These are phyloP conservation scores for Ischnura elegans DNA, from an alignment of 2,888 invertebrate species.

Conservation along the genomic window DNA sequence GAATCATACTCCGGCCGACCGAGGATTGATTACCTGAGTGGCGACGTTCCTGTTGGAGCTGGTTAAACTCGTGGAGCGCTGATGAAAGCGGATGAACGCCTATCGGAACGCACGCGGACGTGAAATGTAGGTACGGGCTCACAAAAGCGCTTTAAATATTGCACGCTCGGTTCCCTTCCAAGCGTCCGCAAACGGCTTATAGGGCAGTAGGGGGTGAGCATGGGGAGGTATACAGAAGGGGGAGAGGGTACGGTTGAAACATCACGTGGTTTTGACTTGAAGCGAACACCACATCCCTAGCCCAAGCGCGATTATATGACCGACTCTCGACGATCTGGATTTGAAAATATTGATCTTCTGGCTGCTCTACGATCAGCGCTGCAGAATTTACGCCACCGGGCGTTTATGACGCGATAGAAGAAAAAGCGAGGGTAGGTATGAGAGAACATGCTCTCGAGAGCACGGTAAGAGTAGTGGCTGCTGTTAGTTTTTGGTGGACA, in stretches of 20 bases:
- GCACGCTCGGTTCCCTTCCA: neutral
- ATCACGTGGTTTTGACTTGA: too few species aligned
- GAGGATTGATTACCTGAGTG: neutral
- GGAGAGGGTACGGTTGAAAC: neutral
- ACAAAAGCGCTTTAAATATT: neutral
- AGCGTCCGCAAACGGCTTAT: neutral
- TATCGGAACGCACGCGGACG: neutral
- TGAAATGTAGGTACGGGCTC: neutral
- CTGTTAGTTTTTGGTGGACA: too few species aligned
- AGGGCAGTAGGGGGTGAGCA: too few species aligned
- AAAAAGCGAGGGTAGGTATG: too few species aligned
- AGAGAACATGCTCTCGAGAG: too few species aligned
- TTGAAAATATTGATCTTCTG: neutral
- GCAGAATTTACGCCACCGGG: slow-evolving; percentile 3
- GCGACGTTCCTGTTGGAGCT: neutral
- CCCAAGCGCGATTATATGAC: neutral
- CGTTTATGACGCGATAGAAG: neutral
- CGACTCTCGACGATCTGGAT: neutral
- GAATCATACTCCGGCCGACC: neutral
- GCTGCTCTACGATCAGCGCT: neutral
- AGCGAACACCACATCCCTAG: too few species aligned
- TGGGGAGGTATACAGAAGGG: neutral
- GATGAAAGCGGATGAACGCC: neutral
- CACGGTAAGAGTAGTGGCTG: too few species aligned
- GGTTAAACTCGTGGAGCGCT: neutral